Evolutionary conservation across 2,888 invertebrate species (phyloP).

Genomic region (Trisateles emortualis): DNA sequence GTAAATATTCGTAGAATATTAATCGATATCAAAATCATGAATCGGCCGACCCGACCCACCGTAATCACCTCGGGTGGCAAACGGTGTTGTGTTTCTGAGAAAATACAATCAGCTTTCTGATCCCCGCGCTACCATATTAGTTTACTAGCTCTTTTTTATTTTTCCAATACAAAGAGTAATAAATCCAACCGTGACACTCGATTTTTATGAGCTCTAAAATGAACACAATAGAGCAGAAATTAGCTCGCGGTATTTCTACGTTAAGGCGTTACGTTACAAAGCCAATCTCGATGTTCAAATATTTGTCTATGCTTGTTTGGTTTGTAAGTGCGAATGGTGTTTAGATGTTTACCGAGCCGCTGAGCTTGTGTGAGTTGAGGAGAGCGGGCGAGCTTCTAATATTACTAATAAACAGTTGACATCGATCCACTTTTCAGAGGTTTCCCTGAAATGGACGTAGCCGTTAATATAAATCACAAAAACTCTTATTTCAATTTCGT

Average conservation of each 20-base stretch:
- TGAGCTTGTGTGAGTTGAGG: constrained; percentile 75
- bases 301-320: constrained; percentile 83
- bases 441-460: constrained; percentile 45
- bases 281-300: constrained; percentile 80
- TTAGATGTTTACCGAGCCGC: constrained; percentile 82
- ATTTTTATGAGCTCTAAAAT: constrained; percentile 58
- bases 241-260: constrained; percentile 56
- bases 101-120: constrained; percentile 76
- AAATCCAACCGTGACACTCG: constrained; percentile 42
- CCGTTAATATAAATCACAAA: constrained; percentile 42
- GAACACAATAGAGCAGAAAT: constrained; percentile 61
- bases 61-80: constrained; percentile 49
- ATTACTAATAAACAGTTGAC: constrained; percentile 78
- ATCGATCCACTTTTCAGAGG: constrained; percentile 63
- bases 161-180: constrained; percentile 52
- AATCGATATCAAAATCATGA: constrained; percentile 35
- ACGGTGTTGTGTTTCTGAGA: constrained; percentile 70
- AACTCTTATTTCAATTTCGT: constrained; percentile 54
- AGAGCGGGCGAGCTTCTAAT: constrained; percentile 66
- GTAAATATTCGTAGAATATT: constrained; percentile 32
- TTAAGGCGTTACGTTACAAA: constrained; percentile 67
- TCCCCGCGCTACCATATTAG: constrained; percentile 77
- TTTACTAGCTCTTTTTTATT: constrained; percentile 70
- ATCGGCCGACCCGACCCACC: constrained; percentile 34
- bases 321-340: constrained; percentile 86